Evolutionary conservation across 2,888 invertebrate genomes (phyloP), one percentile per base, ranked within the genome.

Genomic region (Lithophane ornitopus): DNA sequence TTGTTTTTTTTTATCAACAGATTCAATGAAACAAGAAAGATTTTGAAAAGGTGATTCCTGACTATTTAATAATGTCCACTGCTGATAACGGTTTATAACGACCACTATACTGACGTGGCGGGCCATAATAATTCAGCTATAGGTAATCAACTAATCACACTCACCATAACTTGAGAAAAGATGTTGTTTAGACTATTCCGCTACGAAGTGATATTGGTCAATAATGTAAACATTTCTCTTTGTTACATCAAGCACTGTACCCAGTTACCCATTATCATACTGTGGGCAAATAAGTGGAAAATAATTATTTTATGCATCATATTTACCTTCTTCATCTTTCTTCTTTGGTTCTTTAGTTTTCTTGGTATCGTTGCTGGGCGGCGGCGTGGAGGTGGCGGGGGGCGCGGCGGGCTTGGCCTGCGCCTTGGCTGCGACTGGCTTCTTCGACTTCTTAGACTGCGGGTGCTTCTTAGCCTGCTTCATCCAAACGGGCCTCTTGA

Each of bases 401-500:
- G 82, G 68, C 66, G 82, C 84, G 39, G 87, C 88, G 2, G 91
- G 89, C 77, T 92, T 92, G 44, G 80, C 83, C 82, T 72, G 93
- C 78, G 79, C 93, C 89, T 87, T 94, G 85, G 72, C 91, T 34
- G 90, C 89, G 12, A 89, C 92, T 9, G 90, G 90, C 70, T 92
- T 93, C 77, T 92, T 93, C 0, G 89, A 85, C 75, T 93, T 94
- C 85, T 93, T 93, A 6, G 89, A 88, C 22, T 92, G 87, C 3
- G 90, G 89, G n/a, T 91, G 92, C 75, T 94, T 93, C 75, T 96
- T 97, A 1, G 91, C 89, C 56, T 92, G 91, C 46, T 92, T 92
- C 92, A 92, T 92, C 92, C 92, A 92, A 6, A 92, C 92, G 3
- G 98, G 98, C 91, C 98, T 97, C 90, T 98, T 98, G 62, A 95